phyloP scores from a whole-genome alignment of 1,140 invertebrate species.

The Conus ventricosus region DNA sequence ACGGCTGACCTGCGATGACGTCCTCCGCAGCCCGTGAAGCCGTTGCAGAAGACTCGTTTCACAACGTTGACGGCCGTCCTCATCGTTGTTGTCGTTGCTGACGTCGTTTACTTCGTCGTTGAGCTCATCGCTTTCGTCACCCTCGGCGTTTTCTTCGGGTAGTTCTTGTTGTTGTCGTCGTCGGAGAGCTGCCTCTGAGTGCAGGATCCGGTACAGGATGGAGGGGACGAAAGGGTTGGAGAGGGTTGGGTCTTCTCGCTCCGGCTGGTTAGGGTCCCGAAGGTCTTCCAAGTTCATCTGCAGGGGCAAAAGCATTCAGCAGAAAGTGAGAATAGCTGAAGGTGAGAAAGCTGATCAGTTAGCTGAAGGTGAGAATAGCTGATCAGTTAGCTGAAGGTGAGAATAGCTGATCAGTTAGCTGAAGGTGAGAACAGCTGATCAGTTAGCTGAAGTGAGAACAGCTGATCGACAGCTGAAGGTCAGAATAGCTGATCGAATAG shows the following conservation, averaged over 20 bases:
- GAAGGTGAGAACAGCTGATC: too few species aligned
- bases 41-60: constrained; percentile 51
- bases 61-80: not conserved
- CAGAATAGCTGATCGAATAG: too few species aligned
- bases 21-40: constrained; percentile 52
- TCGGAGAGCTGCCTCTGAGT: not conserved
- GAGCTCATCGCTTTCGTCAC: not conserved
- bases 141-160: not conserved
- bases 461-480: too few species aligned
- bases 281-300: not conserved
- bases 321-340: too few species aligned
- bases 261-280: too few species aligned
- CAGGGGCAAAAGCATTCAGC: too few species aligned
- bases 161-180: not conserved
- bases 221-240: not conserved
- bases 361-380: too few species aligned
- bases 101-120: not conserved
- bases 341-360: too few species aligned
- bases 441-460: too few species aligned
- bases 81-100: not conserved
- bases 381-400: too few species aligned
- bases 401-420: too few species aligned
- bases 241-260: not conserved
- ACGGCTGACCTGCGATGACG: constrained; percentile 32
- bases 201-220: not conserved